phyloP scores from a whole-genome alignment of 23 tunicate genomes.

The Clavelina lepadiformis region DNA sequence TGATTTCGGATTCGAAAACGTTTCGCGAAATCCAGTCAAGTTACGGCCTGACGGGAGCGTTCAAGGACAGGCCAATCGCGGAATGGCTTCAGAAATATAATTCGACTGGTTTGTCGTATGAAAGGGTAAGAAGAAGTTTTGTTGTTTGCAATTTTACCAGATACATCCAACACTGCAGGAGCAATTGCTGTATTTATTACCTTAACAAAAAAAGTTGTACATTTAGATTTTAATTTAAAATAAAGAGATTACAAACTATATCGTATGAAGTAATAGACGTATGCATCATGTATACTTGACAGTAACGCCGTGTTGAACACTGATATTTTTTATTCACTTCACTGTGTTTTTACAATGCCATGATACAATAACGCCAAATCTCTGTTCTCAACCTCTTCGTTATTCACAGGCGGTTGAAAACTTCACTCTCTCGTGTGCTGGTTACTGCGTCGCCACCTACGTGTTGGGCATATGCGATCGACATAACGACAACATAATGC shows the following conservation, averaged over 20 bases:
- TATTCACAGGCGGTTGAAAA: conserved; percentile 94
- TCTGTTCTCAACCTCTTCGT: too few species aligned
- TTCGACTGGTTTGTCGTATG: conserved; percentile 69
- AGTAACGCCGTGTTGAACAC: too few species aligned
- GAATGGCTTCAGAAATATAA: conserved; percentile 91
- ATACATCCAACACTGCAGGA: not conserved
- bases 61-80: conserved; percentile 92
- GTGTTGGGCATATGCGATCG: conserved; percentile 92
- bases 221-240: not conserved
- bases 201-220: not conserved
- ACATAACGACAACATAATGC: conserved; percentile 94
- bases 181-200: too few species aligned
- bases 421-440: conserved; percentile 90
- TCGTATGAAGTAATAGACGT: too few species aligned
- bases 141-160: not conserved
- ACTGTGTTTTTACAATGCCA: not conserved
- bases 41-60: conserved; percentile 92
- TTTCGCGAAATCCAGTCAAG: conserved; percentile 92
- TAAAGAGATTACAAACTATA: too few species aligned
- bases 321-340: conserved; percentile 6
- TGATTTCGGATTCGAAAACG: conserved; percentile 77
- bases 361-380: not conserved
- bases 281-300: too few species aligned
- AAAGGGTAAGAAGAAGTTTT: conserved; percentile 49
- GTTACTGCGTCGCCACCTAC: conserved; percentile 92